Evolutionary conservation across 53 echinoderm and acorn worm species (phyloP).

Genomic region (Hippasteria phrygiana): DNA sequence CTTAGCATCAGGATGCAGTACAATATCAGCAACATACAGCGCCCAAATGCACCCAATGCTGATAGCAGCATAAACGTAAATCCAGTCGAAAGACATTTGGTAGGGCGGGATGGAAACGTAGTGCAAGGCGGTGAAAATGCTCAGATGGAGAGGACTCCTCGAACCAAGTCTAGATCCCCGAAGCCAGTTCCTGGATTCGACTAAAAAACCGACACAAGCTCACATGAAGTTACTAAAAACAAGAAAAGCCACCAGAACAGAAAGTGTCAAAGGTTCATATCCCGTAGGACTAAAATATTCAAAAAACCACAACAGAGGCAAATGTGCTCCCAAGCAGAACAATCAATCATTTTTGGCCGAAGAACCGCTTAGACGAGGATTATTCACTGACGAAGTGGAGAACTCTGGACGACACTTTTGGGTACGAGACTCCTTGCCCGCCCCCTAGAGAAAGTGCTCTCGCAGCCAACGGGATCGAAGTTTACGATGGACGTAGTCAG

Average conservation of each 20-base stretch:
- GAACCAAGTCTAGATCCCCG: background rate
- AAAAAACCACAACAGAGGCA: background rate
- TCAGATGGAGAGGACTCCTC: background rate
- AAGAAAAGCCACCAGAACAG: background rate
- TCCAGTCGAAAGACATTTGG: background rate
- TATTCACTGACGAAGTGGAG: background rate
- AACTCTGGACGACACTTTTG: conserved; percentile 31
- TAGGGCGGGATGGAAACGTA: background rate
- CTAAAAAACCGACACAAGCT: background rate
- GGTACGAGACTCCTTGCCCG: conserved; percentile 53
- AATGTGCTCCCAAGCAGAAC: background rate
- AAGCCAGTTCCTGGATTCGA: background rate
- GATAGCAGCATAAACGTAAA: background rate
- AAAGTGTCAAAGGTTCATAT: background rate
- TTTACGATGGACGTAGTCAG: conserved; percentile 9
- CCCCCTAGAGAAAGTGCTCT: conserved; percentile 52
- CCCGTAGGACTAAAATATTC: background rate
- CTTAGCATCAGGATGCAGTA: conserved; percentile 71
- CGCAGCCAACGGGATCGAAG: conserved; percentile 9
- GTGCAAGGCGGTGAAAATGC: background rate
- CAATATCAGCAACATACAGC: conserved; percentile 42
- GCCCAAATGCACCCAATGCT: background rate
- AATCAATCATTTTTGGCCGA: background rate
- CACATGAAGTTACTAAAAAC: background rate
- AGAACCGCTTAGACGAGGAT: background rate